Conservation (phyloP, 2,113 vertebrate genomes). For the Dromaius novaehollandiae region DNA sequence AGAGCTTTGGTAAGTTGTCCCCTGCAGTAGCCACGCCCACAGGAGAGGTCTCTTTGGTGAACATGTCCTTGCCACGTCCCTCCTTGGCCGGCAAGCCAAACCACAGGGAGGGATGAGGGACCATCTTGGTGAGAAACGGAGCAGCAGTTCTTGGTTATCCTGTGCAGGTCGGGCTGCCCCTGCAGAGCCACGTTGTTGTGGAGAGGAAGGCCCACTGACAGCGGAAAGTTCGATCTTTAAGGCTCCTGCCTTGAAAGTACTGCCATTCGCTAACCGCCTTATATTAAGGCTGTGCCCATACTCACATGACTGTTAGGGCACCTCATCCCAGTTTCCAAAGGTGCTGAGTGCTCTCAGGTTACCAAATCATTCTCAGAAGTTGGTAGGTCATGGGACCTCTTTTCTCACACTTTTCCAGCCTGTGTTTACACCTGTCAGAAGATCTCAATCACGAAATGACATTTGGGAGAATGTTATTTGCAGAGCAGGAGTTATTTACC, state of each 20-base stretch:
- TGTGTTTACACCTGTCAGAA: neutral
- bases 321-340: neutral
- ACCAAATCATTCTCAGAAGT: neutral
- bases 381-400: fast-evolving
- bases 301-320: fast-evolving
- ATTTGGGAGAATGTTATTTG: constrained; percentile 10
- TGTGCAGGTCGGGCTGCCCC: neutral
- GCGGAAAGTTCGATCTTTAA: neutral
- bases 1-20: neutral
- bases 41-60: neutral
- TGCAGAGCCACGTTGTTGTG: neutral
- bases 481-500: constrained; percentile 27
- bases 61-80: neutral
- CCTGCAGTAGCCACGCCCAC: fast-evolving
- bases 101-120: no score
- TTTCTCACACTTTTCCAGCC: constrained; percentile 1
- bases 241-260: neutral
- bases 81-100: neutral
- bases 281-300: neutral
- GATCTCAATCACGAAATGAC: neutral
- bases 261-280: neutral
- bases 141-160: neutral
- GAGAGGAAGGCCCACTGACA: neutral
- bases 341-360: neutral
- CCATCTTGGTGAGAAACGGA: neutral